Evolutionary conservation across 1,140 invertebrate genomes (phyloP).

Genomic region (Lamellibrachia luymesi): DNA sequence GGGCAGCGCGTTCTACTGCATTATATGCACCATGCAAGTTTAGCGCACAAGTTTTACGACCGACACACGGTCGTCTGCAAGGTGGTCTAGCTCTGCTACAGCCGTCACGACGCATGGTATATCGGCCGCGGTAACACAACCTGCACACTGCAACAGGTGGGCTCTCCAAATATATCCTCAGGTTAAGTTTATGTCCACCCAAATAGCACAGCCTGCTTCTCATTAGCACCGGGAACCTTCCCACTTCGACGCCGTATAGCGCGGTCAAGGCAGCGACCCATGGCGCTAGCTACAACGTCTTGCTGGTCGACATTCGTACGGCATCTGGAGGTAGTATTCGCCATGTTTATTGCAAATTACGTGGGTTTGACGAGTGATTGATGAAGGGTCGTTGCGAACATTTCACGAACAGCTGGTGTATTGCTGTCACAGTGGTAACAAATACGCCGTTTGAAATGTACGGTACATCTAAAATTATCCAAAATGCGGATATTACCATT

Average conservation of each 20-base stretch:
- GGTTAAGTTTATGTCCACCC: neutral
- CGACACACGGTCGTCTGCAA: too few relatives aligned
- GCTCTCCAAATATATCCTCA: neutral
- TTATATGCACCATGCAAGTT: neutral
- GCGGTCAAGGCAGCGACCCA: neutral
- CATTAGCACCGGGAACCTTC: neutral
- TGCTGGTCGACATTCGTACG: neutral
- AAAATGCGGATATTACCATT: neutral
- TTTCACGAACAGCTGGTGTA: neutral
- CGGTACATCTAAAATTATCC: neutral
- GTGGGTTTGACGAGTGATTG: neutral
- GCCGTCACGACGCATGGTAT: neutral
- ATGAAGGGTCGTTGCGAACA: neutral
- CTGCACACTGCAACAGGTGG: neutral
- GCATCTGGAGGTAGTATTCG: neutral
- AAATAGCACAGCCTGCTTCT: neutral
- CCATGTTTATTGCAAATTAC: neutral
- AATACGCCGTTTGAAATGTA: neutral
- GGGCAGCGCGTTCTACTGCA: neutral
- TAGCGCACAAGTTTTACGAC: neutral
- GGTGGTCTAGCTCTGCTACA: neutral
- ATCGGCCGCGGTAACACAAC: neutral
- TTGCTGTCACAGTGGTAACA: neutral
- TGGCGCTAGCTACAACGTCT: neutral
- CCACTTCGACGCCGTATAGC: neutral